Base-by-base conservation (phyloP, 2,888 invertebrate genomes). In the Norana najaformis region DNA sequence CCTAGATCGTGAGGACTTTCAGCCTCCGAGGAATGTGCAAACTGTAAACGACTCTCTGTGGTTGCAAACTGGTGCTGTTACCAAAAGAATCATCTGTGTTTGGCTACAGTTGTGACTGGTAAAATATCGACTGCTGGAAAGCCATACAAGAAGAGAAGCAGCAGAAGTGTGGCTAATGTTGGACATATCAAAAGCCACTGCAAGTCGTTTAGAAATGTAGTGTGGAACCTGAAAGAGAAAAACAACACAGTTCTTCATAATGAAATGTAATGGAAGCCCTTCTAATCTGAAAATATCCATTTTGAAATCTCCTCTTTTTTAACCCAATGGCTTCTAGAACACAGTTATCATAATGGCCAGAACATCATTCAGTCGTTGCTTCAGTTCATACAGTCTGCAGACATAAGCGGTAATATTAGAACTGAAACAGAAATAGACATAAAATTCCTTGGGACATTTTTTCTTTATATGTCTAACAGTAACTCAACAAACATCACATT, bases 61-160 rank as follows among this genome's bases (percentile, higher is more conserved):
- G 69, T 8, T 69, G n/a, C 11, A 69, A 11, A 69, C 69, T n/a
- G 30, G 69, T n/a, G n/a, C n/a, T 69, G 69, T n/a, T 30, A 1
- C n/a, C 8, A n/a, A 41, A 4, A 18, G 41, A 69, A 69, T 91
- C 90, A 91, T 89, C 90, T 88, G 18, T 88, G 82, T 34, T 91
- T 91, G 35, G 88, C 20, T 20, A 39, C 30, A 20, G 89, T 39
- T 20, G 91, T 91, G 37, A 91, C 83, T 14, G 91, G 91, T n/a
- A 91, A 85, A 38, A 91, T 69, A 83, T 91, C 91, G 23, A 88
- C 91, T 11, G 91, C 90, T 41, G 91, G 91, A 90, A 91, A 91
- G 30, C 91, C 91, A 89, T 91, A 90, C 30, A 91, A 41, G 35
- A 91, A 83, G 5, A 91, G 89, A 35, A 91, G 85, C 13, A 91